phyloP scores from a whole-genome alignment of 2,888 invertebrate genomes.

The Andrena bicolor region DNA sequence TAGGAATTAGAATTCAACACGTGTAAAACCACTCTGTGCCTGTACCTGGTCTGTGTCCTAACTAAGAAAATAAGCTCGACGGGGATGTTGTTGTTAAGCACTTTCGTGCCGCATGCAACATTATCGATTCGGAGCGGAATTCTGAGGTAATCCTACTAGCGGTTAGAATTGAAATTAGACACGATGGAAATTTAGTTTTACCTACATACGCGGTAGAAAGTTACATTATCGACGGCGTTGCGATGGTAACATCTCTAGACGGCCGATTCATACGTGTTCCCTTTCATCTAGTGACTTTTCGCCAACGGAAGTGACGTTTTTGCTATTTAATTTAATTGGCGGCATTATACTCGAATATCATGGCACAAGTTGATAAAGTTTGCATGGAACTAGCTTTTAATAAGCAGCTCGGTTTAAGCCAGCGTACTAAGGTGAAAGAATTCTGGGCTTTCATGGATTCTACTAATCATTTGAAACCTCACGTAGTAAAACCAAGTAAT shows the following conservation, averaged over 20 bases:
- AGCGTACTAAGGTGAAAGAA: slow-evolving; percentile 58
- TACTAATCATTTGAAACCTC: slow-evolving; percentile 54
- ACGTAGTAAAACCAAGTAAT: slow-evolving; percentile 5
- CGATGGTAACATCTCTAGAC: slow-evolving; percentile 29
- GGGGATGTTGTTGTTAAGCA: too few relatives aligned
- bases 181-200: too few relatives aligned
- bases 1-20: too few relatives aligned
- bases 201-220: too few relatives aligned
- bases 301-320: slow-evolving; percentile 47
- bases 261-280: slow-evolving; percentile 42
- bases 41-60: too few relatives aligned
- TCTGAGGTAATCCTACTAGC: too few relatives aligned
- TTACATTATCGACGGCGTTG: too few relatives aligned
- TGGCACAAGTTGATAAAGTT: slow-evolving; percentile 6
- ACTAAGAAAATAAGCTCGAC: too few relatives aligned
- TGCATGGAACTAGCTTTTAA: slow-evolving; percentile 59
- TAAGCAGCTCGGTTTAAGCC: slow-evolving; percentile 34
- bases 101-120: too few relatives aligned
- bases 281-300: slow-evolving; percentile 1
- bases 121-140: too few relatives aligned
- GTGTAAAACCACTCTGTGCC: too few relatives aligned
- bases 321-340: background rate
- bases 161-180: too few relatives aligned
- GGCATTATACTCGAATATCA: slow-evolving; percentile 31
- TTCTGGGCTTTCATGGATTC: slow-evolving; percentile 73